phyloP scores from a whole-genome alignment of 2,113 vertebrate genomes.

The Heloderma charlesbogerti region DNA sequence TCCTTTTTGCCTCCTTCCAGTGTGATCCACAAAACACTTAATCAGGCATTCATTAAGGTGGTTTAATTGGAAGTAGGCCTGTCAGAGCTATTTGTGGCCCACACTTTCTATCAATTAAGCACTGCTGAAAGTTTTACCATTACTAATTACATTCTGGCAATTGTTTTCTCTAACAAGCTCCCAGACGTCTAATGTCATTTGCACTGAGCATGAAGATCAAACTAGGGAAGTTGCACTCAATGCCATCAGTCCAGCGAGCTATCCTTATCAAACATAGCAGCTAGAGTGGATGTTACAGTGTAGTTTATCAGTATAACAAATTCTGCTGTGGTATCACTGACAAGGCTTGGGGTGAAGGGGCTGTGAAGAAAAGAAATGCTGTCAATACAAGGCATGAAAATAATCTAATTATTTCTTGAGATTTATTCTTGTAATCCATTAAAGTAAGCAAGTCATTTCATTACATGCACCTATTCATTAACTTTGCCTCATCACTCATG shows the following conservation, averaged over 20 bases:
- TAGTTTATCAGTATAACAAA: not conserved
- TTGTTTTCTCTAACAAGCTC: conserved; percentile 71
- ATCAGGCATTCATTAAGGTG: conserved; percentile 18
- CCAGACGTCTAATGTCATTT: conserved; percentile 55
- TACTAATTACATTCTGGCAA: conserved; percentile 71
- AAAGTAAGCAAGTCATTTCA: conserved; percentile 56
- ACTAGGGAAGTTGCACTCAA: not conserved
- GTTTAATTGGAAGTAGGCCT: conserved; percentile 26
- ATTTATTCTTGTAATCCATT: conserved; percentile 59
- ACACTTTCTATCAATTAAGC: conserved; percentile 23
- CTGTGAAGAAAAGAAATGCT: conserved; percentile 57
- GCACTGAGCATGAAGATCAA: conserved; percentile 55
- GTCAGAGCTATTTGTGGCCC: conserved; percentile 13
- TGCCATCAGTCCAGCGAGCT: not conserved
- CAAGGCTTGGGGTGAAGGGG: conserved; percentile 35
- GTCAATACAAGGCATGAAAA: conserved; percentile 49
- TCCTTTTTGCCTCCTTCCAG: not conserved
- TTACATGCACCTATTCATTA: conserved; percentile 36
- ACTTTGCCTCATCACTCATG: conserved; percentile 42
- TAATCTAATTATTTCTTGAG: conserved; percentile 56
- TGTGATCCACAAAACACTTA: conserved; percentile 17
- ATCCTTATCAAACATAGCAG: not conserved
- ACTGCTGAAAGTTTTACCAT: conserved; percentile 40
- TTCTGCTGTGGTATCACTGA: conserved; percentile 37
- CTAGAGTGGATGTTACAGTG: not conserved